These are phyloP conservation scores for Anguilla anguilla DNA, from an alignment of 2,797 vertebrate genomes.

Conservation along the genomic window DNA sequence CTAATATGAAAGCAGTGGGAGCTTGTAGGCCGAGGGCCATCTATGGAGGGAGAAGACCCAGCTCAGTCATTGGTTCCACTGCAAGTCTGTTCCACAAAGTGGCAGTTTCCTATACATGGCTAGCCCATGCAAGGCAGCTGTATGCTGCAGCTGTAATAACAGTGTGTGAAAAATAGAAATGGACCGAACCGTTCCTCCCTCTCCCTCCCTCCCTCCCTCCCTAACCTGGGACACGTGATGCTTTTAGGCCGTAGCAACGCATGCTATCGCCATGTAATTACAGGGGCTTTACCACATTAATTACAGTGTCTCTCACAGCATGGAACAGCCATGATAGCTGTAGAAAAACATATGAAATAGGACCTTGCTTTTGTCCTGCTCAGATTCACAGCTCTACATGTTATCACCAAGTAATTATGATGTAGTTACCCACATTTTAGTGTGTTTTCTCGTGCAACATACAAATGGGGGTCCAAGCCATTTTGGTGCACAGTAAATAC, in stretches of 20 bases:
- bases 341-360: neutral
- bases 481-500: neutral
- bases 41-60: neutral
- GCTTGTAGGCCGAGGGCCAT: neutral
- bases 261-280: neutral
- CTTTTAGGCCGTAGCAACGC: neutral
- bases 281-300: neutral
- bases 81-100: neutral
- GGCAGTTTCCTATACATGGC: neutral
- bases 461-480: neutral
- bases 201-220: neutral
- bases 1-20: neutral
- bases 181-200: neutral
- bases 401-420: conserved; percentile 1
- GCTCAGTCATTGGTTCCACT: neutral
- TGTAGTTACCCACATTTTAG: neutral
- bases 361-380: neutral
- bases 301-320: neutral
- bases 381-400: neutral
- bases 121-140: neutral
- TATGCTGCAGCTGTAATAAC: neutral
- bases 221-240: neutral
- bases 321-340: neutral
- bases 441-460: neutral
- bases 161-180: neutral